A percentile compares a stretch with the other conserved stretches of the same genome.
These are phyloP conservation scores for Dissostichus mawsoni DNA, from an alignment of 2,113 vertebrate genomes.

Conservation along the genomic window DNA sequence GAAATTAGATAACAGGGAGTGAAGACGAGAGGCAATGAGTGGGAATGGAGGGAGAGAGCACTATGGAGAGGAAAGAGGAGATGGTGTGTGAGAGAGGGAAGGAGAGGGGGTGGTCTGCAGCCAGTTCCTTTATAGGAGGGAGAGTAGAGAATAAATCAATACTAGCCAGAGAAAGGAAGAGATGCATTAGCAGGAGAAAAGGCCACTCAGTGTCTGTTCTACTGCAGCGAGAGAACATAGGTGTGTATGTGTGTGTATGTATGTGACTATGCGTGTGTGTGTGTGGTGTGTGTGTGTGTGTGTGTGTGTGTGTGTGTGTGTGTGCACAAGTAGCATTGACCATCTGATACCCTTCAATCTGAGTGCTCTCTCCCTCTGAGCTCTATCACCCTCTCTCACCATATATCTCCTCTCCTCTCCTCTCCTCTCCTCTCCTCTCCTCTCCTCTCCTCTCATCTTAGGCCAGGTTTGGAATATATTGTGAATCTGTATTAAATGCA, in stretches of 20 bases:
- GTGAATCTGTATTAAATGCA: constrained; percentile 7
- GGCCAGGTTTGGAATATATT: background rate
- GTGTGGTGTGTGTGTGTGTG: constrained; percentile 1
- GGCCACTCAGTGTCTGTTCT: constrained; percentile 58
- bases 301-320: constrained; percentile 19
- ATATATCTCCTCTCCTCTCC: background rate
- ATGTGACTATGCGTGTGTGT: background rate
- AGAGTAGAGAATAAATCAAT: constrained; percentile 70
- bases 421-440: background rate
- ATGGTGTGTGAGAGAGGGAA: constrained; percentile 4
- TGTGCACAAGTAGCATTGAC: constrained; percentile 10
- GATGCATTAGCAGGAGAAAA: constrained; percentile 79
- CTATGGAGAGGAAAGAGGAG: background rate
- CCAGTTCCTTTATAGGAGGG: constrained; percentile 29
- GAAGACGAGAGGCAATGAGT: constrained; percentile 22
- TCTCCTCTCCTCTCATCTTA: background rate
- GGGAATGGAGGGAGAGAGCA: background rate
- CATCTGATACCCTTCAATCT: constrained; percentile 71
- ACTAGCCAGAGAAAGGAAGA: constrained; percentile 73
- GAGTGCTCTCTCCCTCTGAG: constrained; percentile 48
- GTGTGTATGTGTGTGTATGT: constrained; percentile 30
- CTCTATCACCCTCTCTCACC: constrained; percentile 34
- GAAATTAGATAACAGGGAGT: constrained; percentile 28
- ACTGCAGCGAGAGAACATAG: constrained; percentile 47
- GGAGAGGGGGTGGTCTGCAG: constrained; percentile 32